Evolutionary conservation across 2,113 vertebrate genomes (phyloP).

Genomic region (Patagioenas fasciata): DNA sequence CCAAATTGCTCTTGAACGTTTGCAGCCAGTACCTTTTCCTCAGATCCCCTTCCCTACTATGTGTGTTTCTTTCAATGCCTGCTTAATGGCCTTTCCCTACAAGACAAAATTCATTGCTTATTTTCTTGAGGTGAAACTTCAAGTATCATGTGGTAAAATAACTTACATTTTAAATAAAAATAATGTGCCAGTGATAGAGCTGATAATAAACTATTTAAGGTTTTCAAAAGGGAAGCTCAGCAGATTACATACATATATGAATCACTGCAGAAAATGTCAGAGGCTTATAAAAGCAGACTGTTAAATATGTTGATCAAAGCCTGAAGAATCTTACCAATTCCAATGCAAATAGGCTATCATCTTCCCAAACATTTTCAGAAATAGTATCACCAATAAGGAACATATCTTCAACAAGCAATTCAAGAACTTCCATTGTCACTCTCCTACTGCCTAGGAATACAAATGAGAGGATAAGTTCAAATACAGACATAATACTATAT

Average conservation of each 20-base stretch:
- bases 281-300: background rate
- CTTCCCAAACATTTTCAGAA: slow-evolving; percentile 89
- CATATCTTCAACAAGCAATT: slow-evolving; percentile 82
- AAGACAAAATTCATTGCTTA: background rate
- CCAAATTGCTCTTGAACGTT: background rate
- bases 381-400: slow-evolving; percentile 83
- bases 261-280: background rate
- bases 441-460: slow-evolving; percentile 78
- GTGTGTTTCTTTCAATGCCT: background rate
- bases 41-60: background rate
- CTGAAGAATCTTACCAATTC: slow-evolving; percentile 82
- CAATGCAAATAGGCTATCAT: slow-evolving; percentile 87
- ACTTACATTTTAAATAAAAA: background rate
- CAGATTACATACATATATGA: background rate
- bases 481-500: background rate
- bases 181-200: background rate
- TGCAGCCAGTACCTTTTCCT: background rate
- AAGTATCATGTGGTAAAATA: background rate
- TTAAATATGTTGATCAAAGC: background rate
- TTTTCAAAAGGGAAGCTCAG: background rate
- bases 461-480: background rate
- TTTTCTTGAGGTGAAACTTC: background rate
- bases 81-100: background rate
- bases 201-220: background rate
- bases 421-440: slow-evolving; percentile 81